Evolutionary conservation across 1,140 invertebrate species (phyloP).

Genomic region (Drosophila nigromelanica): DNA sequence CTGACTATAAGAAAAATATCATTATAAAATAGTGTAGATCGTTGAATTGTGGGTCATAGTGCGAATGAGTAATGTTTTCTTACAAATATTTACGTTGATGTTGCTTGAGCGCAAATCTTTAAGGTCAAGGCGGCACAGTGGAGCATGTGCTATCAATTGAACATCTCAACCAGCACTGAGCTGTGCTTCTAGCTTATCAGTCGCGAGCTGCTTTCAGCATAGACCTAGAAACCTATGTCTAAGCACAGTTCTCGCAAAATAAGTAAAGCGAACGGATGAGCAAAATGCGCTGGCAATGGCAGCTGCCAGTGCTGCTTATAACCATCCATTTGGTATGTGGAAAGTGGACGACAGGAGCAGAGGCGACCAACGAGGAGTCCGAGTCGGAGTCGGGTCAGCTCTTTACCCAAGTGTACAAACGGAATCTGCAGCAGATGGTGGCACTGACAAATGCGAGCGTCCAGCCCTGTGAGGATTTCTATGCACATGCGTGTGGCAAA

Average conservation of each 20-base stretch:
- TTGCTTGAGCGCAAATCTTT: constrained; percentile 33
- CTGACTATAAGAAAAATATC: neutral
- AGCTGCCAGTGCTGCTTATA: constrained; percentile 36
- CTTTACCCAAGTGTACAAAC: constrained; percentile 61
- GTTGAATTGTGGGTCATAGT: constrained; percentile 15
- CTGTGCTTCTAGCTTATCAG: constrained; percentile 55
- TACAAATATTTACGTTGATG: constrained; percentile 4
- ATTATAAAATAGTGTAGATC: neutral
- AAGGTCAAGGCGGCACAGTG: constrained; percentile 60
- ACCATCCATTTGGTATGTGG: constrained; percentile 9
- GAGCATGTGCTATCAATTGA: constrained; percentile 11
- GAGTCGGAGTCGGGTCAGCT: constrained; percentile 46
- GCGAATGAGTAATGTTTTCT: constrained; percentile 49
- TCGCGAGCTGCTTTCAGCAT: constrained; percentile 1
- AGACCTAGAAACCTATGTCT: constrained; percentile 15
- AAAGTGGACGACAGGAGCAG: neutral
- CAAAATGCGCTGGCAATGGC: constrained; percentile 44
- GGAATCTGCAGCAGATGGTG: constrained; percentile 53
- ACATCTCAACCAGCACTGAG: too few relatives aligned
- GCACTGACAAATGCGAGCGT: constrained; percentile 48
- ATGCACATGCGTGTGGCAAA: constrained; percentile 73
- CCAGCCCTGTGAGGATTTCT: constrained; percentile 72
- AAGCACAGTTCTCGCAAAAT: constrained; percentile 58
- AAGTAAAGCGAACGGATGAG: constrained; percentile 57
- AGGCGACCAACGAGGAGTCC: neutral